These are phyloP conservation scores for Chironex yamaguchii DNA, from an alignment of 30 jellyfish, hydroid and myxozoan genomes.

Conservation along the genomic window DNA sequence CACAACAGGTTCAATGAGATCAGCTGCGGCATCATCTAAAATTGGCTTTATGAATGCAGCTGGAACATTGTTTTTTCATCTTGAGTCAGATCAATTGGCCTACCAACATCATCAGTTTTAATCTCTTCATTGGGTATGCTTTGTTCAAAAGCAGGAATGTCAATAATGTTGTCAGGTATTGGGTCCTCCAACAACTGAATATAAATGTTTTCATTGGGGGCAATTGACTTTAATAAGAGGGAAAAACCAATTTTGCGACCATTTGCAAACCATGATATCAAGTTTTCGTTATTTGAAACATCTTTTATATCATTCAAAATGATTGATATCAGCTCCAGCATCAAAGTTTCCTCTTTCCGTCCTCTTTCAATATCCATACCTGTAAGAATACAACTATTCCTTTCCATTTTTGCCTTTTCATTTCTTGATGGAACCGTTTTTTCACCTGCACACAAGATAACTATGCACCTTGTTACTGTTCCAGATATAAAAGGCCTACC, in stretches of 20 bases:
- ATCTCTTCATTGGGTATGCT: slow-evolving; percentile 3
- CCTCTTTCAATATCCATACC: slow-evolving; percentile 32
- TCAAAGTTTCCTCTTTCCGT: slow-evolving; percentile 12
- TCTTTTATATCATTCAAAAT: not conserved
- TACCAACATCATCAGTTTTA: not conserved
- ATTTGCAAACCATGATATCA: not conserved
- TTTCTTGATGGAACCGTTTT: slow-evolving; percentile 22
- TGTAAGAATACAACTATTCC: slow-evolving; percentile 13
- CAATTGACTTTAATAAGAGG: slow-evolving; percentile 14
- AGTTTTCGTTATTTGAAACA: slow-evolving; percentile 21
- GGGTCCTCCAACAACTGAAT: slow-evolving; percentile 14
- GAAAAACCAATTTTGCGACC: slow-evolving; percentile 34
- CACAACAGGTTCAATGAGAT: slow-evolving; percentile 32
- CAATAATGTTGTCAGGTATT: not conserved
- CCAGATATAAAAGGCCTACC: slow-evolving; percentile 3
- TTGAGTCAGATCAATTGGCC: too few species aligned
- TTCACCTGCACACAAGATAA: slow-evolving; percentile 15
- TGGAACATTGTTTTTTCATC: not conserved
- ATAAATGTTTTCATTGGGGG: slow-evolving; percentile 1
- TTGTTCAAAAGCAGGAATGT: slow-evolving; percentile 9
- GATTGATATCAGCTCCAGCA: slow-evolving; percentile 6
- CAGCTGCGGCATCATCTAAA: slow-evolving; percentile 1
- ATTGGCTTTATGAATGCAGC: not conserved
- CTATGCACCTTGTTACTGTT: not conserved
- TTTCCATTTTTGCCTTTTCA: slow-evolving; percentile 36